Percentiles rank a stretch among this genome's conserved stretches.
phyloP scores from a whole-genome alignment of 2,797 vertebrate species.

The Sylvia borin region DNA sequence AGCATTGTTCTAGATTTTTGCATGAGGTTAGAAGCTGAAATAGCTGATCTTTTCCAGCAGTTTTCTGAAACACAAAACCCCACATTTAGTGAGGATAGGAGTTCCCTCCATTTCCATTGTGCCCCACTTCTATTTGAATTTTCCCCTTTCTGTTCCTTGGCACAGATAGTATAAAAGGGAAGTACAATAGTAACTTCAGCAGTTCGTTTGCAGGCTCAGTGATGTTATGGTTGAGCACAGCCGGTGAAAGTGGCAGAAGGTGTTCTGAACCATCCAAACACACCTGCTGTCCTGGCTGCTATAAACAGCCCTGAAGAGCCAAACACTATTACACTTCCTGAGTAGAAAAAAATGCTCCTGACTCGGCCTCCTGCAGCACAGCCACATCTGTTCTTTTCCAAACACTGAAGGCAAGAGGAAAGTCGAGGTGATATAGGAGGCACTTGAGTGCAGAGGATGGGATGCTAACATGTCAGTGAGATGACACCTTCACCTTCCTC shows the following conservation, averaged over 20 bases:
- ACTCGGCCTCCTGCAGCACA: background rate
- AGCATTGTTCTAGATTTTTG: background rate
- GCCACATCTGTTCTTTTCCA: conserved; percentile 21
- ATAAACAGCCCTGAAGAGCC: conserved; percentile 32
- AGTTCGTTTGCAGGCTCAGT: background rate
- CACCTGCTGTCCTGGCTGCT: conserved; percentile 51
- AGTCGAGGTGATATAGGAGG: background rate
- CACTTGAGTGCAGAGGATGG: background rate
- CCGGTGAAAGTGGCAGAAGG: conserved; percentile 36
- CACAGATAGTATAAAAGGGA: background rate
- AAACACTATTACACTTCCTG: background rate
- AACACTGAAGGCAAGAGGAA: background rate
- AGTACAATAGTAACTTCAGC: background rate
- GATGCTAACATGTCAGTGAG: fast-evolving
- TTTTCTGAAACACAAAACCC: background rate
- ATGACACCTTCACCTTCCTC: background rate
- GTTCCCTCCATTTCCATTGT: background rate
- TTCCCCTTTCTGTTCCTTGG: background rate
- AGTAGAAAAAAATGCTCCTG: conserved; percentile 11
- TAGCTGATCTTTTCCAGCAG: background rate
- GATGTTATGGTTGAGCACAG: background rate
- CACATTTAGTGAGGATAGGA: background rate
- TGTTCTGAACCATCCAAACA: conserved; percentile 34
- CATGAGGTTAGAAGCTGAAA: background rate
- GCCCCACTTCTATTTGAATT: background rate